phyloP scores from a whole-genome alignment of 2,113 vertebrate species.

The Ivindomyrus marchei region DNA sequence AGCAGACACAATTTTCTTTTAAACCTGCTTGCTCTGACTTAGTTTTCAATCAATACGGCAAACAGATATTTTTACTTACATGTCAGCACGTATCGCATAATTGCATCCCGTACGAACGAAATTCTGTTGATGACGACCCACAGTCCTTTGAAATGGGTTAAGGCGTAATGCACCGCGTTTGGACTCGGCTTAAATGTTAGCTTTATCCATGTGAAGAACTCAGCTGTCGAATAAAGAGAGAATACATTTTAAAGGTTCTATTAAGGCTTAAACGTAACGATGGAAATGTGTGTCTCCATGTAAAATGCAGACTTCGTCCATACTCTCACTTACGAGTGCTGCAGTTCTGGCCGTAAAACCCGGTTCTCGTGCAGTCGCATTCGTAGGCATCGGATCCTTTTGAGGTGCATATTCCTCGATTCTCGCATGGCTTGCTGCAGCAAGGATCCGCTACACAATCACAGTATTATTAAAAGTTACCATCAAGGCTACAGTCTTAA shows the following conservation, averaged over 20 bases:
- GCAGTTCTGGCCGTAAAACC: constrained; percentile 82
- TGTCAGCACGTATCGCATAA: constrained; percentile 92
- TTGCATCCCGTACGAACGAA: constrained; percentile 70
- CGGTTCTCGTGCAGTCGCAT: constrained; percentile 89
- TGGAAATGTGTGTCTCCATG: neutral
- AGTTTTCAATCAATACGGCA: neutral
- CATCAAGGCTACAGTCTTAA: neutral
- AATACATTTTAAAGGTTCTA: neutral
- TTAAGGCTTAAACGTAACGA: neutral
- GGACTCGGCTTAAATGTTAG: constrained; percentile 75
- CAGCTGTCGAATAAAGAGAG: constrained; percentile 60
- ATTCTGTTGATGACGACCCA: constrained; percentile 88
- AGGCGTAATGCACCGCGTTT: constrained; percentile 82
- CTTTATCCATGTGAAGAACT: constrained; percentile 80
- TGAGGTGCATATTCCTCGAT: constrained; percentile 77
- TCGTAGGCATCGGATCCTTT: constrained; percentile 65
- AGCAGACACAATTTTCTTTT: neutral
- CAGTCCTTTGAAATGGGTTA: constrained; percentile 82
- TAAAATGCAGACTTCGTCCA: neutral
- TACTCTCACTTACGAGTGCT: constrained; percentile 66
- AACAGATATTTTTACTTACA: constrained; percentile 67
- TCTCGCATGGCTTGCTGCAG: constrained; percentile 88
- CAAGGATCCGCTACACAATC: constrained; percentile 73
- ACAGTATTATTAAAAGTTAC: neutral
- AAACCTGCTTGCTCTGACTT: neutral